Evolutionary conservation across 2,797 vertebrate genomes (phyloP), one percentile per base, ranked within the genome.

Genomic region (Salmo trutta): DNA sequence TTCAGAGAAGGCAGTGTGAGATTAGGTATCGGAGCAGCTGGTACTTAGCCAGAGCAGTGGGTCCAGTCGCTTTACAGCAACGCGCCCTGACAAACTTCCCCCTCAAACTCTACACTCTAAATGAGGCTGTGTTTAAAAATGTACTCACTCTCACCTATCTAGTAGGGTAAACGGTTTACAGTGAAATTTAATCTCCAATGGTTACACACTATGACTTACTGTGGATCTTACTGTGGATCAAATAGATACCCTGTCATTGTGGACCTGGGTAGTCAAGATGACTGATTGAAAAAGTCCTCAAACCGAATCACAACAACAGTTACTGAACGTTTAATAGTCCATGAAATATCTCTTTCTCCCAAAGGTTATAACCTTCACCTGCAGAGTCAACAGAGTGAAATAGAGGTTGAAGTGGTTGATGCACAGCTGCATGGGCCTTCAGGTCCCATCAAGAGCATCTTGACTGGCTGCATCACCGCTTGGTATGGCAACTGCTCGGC

Each of bases 1-100:
- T 83, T 89, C 85, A 88, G 88, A 82, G 77, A 75, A 75, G 64
- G 71, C 59, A 51, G 66, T 15, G 51, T 19, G 56, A 73, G 78
- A 80, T 88, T 84, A 82, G 80, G 81, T 82, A 84, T 77, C 73
- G 52, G 77, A 19, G 56, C 67, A 24, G 33, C 74, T 4, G 24
- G 52, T 29, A 41, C 52, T 54, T 54, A 59, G n/a, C 19, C 21
- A 73, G n/a, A 79, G 70, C 67, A 80, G 71, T 56, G 59, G 41
- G 72, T 74, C 17, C 52, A 21, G 21, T 6, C 66, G 53, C 77
- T 77, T 66, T 79, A 70, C 73, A 52, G 71, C 51, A 67, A 27
- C n/a, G 52, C 54, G 54, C 19, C 24, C 14, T 15, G 36, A 33
- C 52, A 73, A 54, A 73, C 68, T 31, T 41, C 64, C 7, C 69